Evolutionary conservation across 1,140 invertebrate genomes (phyloP), one percentile per base, ranked within the genome.

Genomic region (Heliconius melpomene): DNA sequence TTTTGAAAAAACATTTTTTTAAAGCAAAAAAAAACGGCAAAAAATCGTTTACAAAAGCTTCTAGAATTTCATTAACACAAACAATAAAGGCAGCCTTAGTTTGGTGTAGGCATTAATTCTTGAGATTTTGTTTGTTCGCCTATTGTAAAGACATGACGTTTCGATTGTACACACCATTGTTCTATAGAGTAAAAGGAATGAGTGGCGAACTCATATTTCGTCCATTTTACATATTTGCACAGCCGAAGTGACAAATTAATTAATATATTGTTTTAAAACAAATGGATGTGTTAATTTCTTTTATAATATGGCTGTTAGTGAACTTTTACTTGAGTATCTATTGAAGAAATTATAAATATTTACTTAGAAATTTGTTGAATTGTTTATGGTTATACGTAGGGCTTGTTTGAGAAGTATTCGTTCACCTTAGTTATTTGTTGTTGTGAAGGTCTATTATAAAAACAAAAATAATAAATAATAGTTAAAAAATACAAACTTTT

Each of bases 171-270:
- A 66, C 50, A 38, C 75, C 82, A 86, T 86, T 87, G 86, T 87
- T 83, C 74, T 78, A 78, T 74, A 57, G 75, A 54, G 80, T 79
- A 88, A 81, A 83, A 84, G 80, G 77, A 81, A 83, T 84, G 84
- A 87, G 82, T 87, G 81, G 81, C 83, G 72, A 81, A 85, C 82
- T 90, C 86, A 86, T 85, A 88, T 90, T 88, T 84, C 87, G 81
- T 86, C 86, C 85, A 75, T 80, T 86, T 84, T 79, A 81, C 75
- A 80, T 89, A 85, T 90, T 87, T 89, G 84, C 78, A 71, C 82
- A 85, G 82, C 79, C 79, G 83, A 82, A 57, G 74, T 86, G 85
- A 86, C 85, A 88, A 84, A 89, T 89, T 87, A 88, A 88, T 90
- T 90, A 90, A 82, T 79, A 81, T 80, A 87, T 90, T 89, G 88